Base-by-base conservation (phyloP, 92 coral and sea anemone genomes). In the Paramuricea clavata region DNA sequence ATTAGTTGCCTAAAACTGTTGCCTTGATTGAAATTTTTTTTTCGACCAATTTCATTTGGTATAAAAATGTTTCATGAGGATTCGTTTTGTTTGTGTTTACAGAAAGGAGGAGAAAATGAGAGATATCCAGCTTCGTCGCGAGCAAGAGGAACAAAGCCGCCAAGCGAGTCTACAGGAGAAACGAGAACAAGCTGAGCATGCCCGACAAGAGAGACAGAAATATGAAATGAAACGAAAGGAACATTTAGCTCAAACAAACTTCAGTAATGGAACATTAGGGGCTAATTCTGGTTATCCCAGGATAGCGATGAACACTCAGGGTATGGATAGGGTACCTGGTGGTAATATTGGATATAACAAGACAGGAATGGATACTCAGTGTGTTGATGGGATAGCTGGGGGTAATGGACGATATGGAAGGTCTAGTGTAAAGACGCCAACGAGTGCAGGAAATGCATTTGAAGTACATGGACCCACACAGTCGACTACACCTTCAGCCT, bases 21-120 rank as follows among this genome's bases (percentile, higher is more conserved):
- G n/a, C n/a, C n/a, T n/a, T n/a, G n/a, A n/a, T n/a, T n/a, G n/a
- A n/a, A n/a, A n/a, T n/a, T n/a, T n/a, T n/a, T n/a, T n/a, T n/a
- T n/a, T n/a, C n/a, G n/a, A n/a, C n/a, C n/a, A n/a, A n/a, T n/a
- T n/a, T n/a, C n/a, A n/a, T n/a, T n/a, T 41, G 13, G 6, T 32
- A 31, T 19, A 31, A 31, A 31, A n/a, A 10, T 15, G 26, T 69
- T n/a, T n/a, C n/a, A n/a, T n/a, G n/a, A n/a, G n/a, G n/a, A n/a
- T n/a, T n/a, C n/a, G n/a, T n/a, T n/a, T 17, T 65, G 43, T 60
- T 62, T 23, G 5, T 62, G 47, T 69, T 44, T 22, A 49, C 87
- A 92, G 93, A 86, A 90, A 91, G 43, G 97, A 93, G 27, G 97
- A 92, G 31, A 93, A 90, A 78, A 97, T 93, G 84, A 95, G 92